These are phyloP conservation scores for Psittacula echo DNA, from an alignment of 2,797 vertebrate species.

Conservation along the genomic window DNA sequence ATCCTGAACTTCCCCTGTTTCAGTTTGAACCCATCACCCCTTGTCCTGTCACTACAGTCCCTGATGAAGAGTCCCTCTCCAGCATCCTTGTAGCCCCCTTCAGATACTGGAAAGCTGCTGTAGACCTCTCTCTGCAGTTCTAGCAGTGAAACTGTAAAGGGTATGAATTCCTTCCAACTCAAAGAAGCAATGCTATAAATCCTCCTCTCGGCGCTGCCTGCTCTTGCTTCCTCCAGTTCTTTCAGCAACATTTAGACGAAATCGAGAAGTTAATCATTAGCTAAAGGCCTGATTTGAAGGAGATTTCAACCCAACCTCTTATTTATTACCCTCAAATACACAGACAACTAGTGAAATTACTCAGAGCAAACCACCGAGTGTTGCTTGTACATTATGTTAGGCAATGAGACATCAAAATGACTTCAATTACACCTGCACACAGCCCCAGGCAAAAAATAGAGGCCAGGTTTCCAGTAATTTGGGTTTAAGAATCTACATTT, in stretches of 20 bases:
- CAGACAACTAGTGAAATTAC: background rate
- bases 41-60: background rate
- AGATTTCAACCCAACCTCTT: background rate
- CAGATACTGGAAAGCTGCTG: background rate
- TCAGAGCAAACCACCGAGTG: background rate
- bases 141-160: background rate
- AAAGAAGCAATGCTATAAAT: background rate
- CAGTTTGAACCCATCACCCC: background rate
- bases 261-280: background rate
- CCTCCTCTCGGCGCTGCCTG: background rate
- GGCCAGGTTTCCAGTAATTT: background rate
- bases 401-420: background rate
- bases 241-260: background rate
- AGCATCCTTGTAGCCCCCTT: background rate
- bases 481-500: background rate
- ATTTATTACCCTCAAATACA: background rate
- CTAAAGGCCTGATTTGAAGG: background rate
- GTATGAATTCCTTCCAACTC: background rate
- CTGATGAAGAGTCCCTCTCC: background rate
- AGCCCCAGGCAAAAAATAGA: background rate
- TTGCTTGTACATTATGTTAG: background rate
- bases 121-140: background rate
- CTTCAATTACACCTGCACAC: slow-evolving; percentile 35
- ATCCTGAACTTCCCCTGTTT: background rate
- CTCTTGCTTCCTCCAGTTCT: background rate